These are phyloP conservation scores for Caenorhabditis briggsae DNA, from an alignment of 1,140 invertebrate species.

Conservation along the genomic window DNA sequence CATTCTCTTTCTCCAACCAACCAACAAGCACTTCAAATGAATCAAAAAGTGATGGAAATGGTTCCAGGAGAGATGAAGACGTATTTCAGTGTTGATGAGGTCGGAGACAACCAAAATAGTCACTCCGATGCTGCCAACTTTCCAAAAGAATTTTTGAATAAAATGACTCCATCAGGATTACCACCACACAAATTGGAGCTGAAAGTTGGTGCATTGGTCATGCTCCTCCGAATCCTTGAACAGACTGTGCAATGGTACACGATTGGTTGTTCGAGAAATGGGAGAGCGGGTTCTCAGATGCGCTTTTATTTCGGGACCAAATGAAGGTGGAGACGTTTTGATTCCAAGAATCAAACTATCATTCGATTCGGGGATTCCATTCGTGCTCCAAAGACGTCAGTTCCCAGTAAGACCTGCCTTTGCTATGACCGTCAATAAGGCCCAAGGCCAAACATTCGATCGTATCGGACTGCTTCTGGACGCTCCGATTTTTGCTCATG, in stretches of 20 bases:
- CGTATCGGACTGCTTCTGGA: slow-evolving; percentile 76
- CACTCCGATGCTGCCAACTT: background rate
- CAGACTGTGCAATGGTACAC: slow-evolving; percentile 60
- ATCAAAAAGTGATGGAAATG: background rate
- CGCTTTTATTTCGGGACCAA: slow-evolving; percentile 13
- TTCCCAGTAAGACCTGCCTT: slow-evolving; percentile 80
- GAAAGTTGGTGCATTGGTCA: slow-evolving; percentile 55
- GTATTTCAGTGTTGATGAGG: background rate
- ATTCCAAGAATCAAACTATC: slow-evolving; percentile 25
- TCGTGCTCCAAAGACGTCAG: slow-evolving; percentile 71
- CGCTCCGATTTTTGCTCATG: slow-evolving; percentile 78
- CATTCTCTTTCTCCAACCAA: slow-evolving; percentile 31
- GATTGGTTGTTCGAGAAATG: slow-evolving; percentile 32
- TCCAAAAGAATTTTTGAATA: slow-evolving; percentile 2
- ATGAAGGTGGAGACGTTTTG: background rate
- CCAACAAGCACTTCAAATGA: background rate
- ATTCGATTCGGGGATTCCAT: slow-evolving; percentile 28
- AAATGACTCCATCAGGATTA: slow-evolving; percentile 53
- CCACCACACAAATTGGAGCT: slow-evolving; percentile 50
- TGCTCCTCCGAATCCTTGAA: slow-evolving; percentile 58
- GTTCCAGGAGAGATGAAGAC: slow-evolving; percentile 13
- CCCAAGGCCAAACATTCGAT: slow-evolving; percentile 79
- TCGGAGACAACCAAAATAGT: background rate
- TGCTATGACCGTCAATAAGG: slow-evolving; percentile 80
- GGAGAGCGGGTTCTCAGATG: slow-evolving; percentile 15